Evolutionary conservation across 2,888 invertebrate species (phyloP).

Genomic region (Conops quadrifasciatus): DNA sequence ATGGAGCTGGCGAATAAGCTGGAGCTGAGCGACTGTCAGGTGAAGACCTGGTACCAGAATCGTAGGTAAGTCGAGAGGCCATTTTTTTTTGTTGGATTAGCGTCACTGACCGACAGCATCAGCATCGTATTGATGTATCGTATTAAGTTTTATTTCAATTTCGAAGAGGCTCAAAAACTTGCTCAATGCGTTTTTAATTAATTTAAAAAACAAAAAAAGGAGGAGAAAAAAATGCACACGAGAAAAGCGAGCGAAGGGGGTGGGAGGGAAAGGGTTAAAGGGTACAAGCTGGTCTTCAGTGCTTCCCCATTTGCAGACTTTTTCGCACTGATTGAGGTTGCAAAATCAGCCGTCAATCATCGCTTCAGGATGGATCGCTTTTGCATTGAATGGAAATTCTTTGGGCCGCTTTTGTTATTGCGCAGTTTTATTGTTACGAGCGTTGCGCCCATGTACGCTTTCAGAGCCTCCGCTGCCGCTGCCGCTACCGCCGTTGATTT

Average conservation of each 20-base stretch:
- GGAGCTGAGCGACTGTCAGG: conserved; percentile 97
- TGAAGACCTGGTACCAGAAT: conserved; percentile 99
- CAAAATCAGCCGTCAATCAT: conserved; percentile 32
- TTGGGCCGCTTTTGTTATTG: not conserved
- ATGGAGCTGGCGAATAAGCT: conserved; percentile 98
- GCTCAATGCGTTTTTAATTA: no score
- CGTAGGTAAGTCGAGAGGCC: conserved; percentile 77
- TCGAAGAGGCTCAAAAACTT: no score
- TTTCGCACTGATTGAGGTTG: conserved; percentile 16
- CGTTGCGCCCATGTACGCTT: conserved; percentile 19
- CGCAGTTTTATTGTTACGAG: conserved; percentile 15
- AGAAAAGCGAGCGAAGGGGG: not conserved
- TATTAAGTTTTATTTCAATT: no score
- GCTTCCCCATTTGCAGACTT: not conserved
- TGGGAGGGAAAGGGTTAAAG: no score
- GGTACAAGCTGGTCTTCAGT: not conserved
- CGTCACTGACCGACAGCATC: not conserved
- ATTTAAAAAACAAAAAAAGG: conserved; percentile 20
- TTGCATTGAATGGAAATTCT: not conserved
- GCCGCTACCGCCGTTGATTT: not conserved
- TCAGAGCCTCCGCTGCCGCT: conserved; percentile 27
- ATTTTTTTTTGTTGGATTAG: not conserved
- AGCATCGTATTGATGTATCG: not conserved
- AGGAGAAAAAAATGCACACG: not conserved
- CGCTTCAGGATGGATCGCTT: not conserved